Percentiles rank a stretch among this genome's conserved stretches.
These are phyloP conservation scores for Archegozetes longisetosus DNA, from an alignment of 1,140 invertebrate genomes.

Conservation along the genomic window DNA sequence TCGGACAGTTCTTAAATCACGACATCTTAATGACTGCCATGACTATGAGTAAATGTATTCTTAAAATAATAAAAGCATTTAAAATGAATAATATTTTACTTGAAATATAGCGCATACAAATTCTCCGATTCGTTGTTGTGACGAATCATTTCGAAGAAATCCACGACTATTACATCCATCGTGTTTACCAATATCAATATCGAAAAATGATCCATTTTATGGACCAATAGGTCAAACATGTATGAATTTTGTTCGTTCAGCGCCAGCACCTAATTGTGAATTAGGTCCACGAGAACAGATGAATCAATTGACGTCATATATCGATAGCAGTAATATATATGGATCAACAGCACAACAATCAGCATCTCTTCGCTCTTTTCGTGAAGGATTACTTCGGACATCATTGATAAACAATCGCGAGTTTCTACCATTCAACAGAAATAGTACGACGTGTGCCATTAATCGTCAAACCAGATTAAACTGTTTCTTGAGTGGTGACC, in stretches of 20 bases:
- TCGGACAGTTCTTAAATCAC: slow-evolving; percentile 96
- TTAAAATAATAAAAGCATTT: no score
- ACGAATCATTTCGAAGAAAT: slow-evolving; percentile 2
- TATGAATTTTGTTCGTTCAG: slow-evolving; percentile 26
- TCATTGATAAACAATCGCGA: slow-evolving; percentile 9
- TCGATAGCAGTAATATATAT: slow-evolving; percentile 58
- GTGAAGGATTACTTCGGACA: neutral
- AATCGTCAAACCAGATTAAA: slow-evolving; percentile 37
- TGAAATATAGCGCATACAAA: neutral
- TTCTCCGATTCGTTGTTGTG: slow-evolving; percentile 12
- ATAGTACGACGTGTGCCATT: slow-evolving; percentile 60
- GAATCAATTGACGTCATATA: slow-evolving; percentile 53
- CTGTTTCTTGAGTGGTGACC: slow-evolving; percentile 30
- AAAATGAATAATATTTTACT: slow-evolving; percentile 5
- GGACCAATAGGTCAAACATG: slow-evolving; percentile 28
- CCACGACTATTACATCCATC: slow-evolving; percentile 48
- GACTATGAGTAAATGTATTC: slow-evolving; percentile 12
- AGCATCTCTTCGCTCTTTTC: slow-evolving; percentile 17
- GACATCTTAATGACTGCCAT: slow-evolving; percentile 70
- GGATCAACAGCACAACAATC: slow-evolving; percentile 31
- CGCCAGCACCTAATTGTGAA: slow-evolving; percentile 16
- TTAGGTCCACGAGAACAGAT: slow-evolving; percentile 37
- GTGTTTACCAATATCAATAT: slow-evolving; percentile 73
- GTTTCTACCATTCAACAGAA: slow-evolving; percentile 16
- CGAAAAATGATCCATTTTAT: slow-evolving; percentile 79